Evolutionary conservation across 2,888 invertebrate genomes (phyloP), one percentile per base, ranked within the genome.

Genomic region (Hemithea aestivaria): DNA sequence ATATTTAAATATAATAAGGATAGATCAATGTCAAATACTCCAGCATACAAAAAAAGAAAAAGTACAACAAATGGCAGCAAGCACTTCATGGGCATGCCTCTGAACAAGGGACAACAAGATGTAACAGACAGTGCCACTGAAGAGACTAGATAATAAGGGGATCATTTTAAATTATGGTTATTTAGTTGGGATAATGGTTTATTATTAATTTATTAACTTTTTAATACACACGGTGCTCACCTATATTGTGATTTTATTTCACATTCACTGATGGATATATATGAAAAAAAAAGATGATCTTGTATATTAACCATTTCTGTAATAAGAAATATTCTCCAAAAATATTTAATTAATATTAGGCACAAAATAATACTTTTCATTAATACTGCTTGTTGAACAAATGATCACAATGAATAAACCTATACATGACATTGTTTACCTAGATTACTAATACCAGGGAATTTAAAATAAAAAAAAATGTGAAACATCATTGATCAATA

Each of bases 81-180:
- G 60, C 79, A 88, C 58, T 95, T 95, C 59, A 94, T 95, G 94
- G 94, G 95, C 26, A 91, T 94, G 89, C 94, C 94, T 7, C 78
- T 94, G 32, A 91, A 90, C 67, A 87, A 60, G 51, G 66, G 56
- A 33, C 75, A 77, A 33, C 75, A 77, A 63, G 82, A 84, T 27
- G 50, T 53, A 20, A 48, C 55, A 38, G 83, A 85, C 48, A 52
- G 51, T 12, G 40, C 65, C 22, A 59, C 57, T 46, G 84, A 84
- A 48, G 83, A 83, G 39, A 44, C 66, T 30, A 83, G 66, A 72
- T 81, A 74, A 59, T 38, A 23, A 10, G 6, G 32, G 4, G 20
- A 24, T 10, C 3, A 10, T 21, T 21, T 16, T 31, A 37, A 10
- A 22, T 27, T 27, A 7, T 37, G 7, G 10, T 29, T 8, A 10